Base-by-base conservation (phyloP, 2,113 vertebrate genomes). In the Sclerurus mexicanus region DNA sequence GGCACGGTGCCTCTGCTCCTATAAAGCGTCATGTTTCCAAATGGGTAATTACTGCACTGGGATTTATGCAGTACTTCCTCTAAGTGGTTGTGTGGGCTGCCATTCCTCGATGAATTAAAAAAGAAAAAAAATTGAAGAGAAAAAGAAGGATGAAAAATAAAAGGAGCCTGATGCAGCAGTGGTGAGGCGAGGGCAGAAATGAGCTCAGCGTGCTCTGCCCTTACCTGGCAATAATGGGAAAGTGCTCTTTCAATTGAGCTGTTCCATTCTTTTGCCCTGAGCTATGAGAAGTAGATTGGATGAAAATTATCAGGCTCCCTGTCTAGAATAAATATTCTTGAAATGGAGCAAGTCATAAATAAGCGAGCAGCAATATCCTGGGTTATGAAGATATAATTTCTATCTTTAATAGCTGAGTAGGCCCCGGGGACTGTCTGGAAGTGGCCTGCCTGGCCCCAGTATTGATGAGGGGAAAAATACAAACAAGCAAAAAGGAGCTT, bases 331-430 rank as follows among this genome's bases (percentile, higher is more conserved):
- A 98, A 98, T 98, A 98, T 97, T 96, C 95, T 96, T 97, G 98
- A 98, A 98, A 98, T 98, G 98, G 98, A 98, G 98, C 98, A 93
- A 97, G 98, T 97, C 99, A 99, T 99, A 99, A 99, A 99, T 98
- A 99, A 99, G 99, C 98, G 98, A 98, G 98, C 98, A 98, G 99
- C 99, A 99, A 99, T 99, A 99, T 99, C 98, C 97, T 96, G 98
- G 97, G 97, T 99, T 99, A 99, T 99, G 99, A 99, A 99, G 99
- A 99, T 98, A 99, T 99, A 98, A 99, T 99, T 99, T 98, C 98
- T 98, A 97, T 97, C 98, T 98, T 98, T 99, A 98, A 99, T 99
- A 98, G 99, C 98, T 98, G 98, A 98, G 96, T 96, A 96, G 98
- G 98, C 99, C 98, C 98, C 56, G 35, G 98, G 98, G 98, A 98